Evolutionary conservation across 2,113 vertebrate species (phyloP).

Genomic region (Onychostoma macrolepis): DNA sequence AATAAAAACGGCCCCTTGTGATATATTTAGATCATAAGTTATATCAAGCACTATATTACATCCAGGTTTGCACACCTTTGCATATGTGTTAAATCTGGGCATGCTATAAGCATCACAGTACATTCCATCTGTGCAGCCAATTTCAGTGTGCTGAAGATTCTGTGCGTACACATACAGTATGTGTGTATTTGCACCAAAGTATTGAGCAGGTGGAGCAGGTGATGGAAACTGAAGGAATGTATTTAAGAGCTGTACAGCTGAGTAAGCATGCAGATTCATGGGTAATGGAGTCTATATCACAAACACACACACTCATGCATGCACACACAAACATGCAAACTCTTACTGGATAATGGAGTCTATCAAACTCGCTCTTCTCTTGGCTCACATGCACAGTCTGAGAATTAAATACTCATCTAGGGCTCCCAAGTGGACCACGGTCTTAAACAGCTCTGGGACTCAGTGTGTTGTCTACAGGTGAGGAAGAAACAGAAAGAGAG

Average conservation of each 20-base stretch:
- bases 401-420: conserved; percentile 88
- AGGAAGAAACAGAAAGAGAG: conserved; percentile 36
- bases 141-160: conserved; percentile 78
- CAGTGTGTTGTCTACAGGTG: conserved; percentile 68
- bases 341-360: conserved; percentile 33
- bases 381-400: conserved; percentile 57
- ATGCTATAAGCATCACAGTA: conserved; percentile 87
- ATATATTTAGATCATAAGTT: background rate
- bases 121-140: conserved; percentile 86
- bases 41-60: background rate
- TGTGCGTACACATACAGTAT: background rate
- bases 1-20: background rate
- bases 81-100: conserved; percentile 84
- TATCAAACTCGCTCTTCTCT: conserved; percentile 37
- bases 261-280: conserved; percentile 83
- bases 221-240: conserved; percentile 78
- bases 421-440: conserved; percentile 79
- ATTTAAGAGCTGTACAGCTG: conserved; percentile 87
- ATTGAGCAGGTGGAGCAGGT: conserved; percentile 80
- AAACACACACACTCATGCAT: conserved; percentile 57
- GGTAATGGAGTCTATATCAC: conserved; percentile 73
- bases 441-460: conserved; percentile 80
- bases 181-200: background rate
- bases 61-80: conserved; percentile 73
- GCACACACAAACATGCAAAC: conserved; percentile 42